Evolutionary conservation across 1,140 invertebrate genomes (phyloP).

Genomic region (Eufriesea mexicana): DNA sequence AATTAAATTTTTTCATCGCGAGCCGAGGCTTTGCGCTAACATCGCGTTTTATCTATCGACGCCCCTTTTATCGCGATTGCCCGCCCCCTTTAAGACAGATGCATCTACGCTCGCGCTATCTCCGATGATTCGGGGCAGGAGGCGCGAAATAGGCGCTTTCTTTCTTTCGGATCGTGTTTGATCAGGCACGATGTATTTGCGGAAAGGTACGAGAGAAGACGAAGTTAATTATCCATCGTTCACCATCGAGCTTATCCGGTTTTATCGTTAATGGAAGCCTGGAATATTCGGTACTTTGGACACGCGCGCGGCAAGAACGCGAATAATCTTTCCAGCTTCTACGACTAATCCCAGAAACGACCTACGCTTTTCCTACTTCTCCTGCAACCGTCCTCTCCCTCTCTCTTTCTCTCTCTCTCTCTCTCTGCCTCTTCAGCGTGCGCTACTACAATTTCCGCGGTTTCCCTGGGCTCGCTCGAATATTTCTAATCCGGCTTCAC

Average conservation of each 20-base stretch:
- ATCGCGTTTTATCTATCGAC: constrained; percentile 19
- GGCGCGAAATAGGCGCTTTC: neutral
- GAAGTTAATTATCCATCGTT: neutral
- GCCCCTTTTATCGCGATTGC: neutral
- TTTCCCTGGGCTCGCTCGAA: constrained; percentile 10
- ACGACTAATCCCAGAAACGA: neutral
- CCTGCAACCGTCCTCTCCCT: too few relatives aligned
- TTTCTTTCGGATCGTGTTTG: neutral
- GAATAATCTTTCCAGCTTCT: neutral
- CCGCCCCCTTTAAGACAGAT: neutral
- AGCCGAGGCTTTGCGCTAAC: constrained; percentile 7
- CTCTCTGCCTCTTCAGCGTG: neutral
- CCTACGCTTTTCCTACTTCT: neutral
- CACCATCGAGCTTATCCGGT: neutral
- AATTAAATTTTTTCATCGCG: constrained; percentile 41
- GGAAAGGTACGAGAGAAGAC: neutral
- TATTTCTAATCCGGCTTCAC: constrained; percentile 44
- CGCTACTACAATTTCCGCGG: neutral
- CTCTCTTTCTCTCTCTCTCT: neutral
- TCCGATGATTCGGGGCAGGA: constrained; percentile 9
- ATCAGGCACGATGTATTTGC: neutral
- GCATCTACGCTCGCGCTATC: neutral
- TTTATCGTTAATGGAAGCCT: neutral
- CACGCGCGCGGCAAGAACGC: neutral
- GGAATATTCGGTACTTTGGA: neutral